Evolutionary conservation across 1,140 invertebrate species (phyloP).

Genomic region (Oedothorax gibbosus): DNA sequence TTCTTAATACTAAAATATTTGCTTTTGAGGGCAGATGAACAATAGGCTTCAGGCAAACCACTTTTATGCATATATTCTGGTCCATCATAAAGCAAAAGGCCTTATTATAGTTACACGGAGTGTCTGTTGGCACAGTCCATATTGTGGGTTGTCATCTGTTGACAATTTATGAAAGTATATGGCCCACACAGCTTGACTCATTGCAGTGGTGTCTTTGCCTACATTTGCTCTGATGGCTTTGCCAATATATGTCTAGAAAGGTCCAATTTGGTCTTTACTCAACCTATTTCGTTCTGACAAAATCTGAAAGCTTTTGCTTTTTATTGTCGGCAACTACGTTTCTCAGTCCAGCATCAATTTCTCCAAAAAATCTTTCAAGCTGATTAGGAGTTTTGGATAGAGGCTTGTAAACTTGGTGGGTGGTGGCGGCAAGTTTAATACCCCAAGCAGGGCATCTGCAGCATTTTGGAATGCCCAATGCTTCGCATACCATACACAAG

Average conservation of each 20-base stretch:
- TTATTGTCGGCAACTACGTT: neutral
- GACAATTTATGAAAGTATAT: constrained; percentile 15
- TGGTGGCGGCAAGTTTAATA: constrained; percentile 27
- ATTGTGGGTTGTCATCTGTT: neutral
- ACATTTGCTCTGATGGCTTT: constrained; percentile 13
- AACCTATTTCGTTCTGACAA: constrained; percentile 9
- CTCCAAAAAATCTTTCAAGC: neutral
- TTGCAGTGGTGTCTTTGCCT: neutral
- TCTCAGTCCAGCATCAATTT: neutral
- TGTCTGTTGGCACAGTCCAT: constrained; percentile 1
- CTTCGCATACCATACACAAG: constrained; percentile 18
- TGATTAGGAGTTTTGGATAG: neutral
- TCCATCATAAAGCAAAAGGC: too few relatives aligned
- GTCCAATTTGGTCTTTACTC: constrained; percentile 6
- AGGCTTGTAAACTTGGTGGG: neutral
- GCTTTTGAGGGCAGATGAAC: too few relatives aligned
- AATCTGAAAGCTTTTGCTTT: neutral
- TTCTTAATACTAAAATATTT: too few relatives aligned
- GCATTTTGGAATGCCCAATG: neutral
- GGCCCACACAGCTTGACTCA: neutral
- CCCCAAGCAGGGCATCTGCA: neutral
- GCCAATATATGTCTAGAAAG: constrained; percentile 17
- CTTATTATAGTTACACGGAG: neutral
- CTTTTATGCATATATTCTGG: too few relatives aligned
- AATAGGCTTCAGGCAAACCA: too few relatives aligned